Base-by-base conservation (phyloP, 1,140 invertebrate genomes). In the Agraylea sexmaculata region DNA sequence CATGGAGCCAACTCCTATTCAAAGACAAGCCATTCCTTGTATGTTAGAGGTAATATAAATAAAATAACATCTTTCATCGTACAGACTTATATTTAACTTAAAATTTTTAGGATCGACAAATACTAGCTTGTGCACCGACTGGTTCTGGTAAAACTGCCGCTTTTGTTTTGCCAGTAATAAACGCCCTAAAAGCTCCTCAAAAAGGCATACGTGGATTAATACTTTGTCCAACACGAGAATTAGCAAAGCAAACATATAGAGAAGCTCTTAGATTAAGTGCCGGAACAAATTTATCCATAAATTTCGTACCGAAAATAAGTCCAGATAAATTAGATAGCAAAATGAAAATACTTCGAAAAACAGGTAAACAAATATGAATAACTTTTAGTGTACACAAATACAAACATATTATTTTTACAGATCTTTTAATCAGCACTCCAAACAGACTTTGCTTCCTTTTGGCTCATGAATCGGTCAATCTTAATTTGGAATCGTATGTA, bases 381-480 rank as follows among this genome's bases (percentile, higher is more conserved):
- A 32, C 3, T 25, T 40, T 40, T 31, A 19, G 6, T 7, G 13
- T 3, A 3, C 15, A 7, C 6, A 32, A 32, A 7, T 32, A 36
- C 15, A 20, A 3, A 28, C 19, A 17, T 13, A 28, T 44, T 53
- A 47, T 52, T 40, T 47, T 75, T 73, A 37, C 57, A 82, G 89
- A 98, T 74, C 85, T 99, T 53, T 66, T 99, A 4, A 83, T 98
- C 21, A 91, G 90, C 28, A 98, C 94, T 5, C 95, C 94, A n/a
- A 94, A 95, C 56, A 74, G 91, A 52, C 64, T 99, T 8, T 78
- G 95, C 45, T 91, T 78, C 60, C 58, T 96, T 32, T 58, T 97
- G 21, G 80, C 85, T 55, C 78, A 87, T 57, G 80, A 93, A 35
- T 77, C 80, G 31, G 74, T 80, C 17, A 66, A 74, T 1, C 72